Evolutionary conservation across 2,113 vertebrate genomes (phyloP).

Genomic region (Apodemus speciosus): DNA sequence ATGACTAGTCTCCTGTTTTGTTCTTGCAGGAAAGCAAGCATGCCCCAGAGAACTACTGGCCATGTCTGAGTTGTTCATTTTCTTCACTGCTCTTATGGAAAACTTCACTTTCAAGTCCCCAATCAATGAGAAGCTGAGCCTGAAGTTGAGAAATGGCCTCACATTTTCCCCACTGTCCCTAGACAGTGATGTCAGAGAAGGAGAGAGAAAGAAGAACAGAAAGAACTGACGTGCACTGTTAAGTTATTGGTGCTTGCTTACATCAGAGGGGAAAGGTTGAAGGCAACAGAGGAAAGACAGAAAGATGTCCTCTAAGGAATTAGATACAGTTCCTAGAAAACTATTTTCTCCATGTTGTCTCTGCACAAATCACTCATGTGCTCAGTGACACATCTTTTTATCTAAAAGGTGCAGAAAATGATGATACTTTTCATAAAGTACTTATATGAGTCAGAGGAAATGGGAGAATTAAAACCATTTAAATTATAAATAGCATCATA

Average conservation of each 20-base stretch:
- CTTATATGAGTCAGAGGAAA: background rate
- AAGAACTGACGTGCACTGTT: background rate
- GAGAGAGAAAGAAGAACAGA: background rate
- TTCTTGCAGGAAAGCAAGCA: constrained; percentile 85
- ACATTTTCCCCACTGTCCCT: constrained; percentile 70
- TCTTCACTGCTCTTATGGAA: background rate
- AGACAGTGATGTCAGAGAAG: background rate
- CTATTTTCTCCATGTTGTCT: background rate
- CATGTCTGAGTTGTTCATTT: constrained; percentile 86
- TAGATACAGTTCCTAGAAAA: background rate
- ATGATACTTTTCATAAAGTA: background rate
- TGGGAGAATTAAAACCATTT: background rate
- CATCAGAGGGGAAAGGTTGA: background rate
- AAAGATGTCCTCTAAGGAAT: background rate
- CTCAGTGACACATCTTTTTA: background rate
- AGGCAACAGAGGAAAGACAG: background rate
- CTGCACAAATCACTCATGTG: background rate
- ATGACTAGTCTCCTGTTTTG: background rate
- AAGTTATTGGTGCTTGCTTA: background rate
- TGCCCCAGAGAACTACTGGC: constrained; percentile 90
- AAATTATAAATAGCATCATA: background rate
- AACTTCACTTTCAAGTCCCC: background rate
- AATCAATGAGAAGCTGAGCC: background rate
- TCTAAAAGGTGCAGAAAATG: background rate
- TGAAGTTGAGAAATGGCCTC: constrained; percentile 72